Percentiles rank a stretch among this genome's conserved stretches.
Conservation (phyloP, 2,797 vertebrate genomes). For the Spheniscus humboldti region DNA sequence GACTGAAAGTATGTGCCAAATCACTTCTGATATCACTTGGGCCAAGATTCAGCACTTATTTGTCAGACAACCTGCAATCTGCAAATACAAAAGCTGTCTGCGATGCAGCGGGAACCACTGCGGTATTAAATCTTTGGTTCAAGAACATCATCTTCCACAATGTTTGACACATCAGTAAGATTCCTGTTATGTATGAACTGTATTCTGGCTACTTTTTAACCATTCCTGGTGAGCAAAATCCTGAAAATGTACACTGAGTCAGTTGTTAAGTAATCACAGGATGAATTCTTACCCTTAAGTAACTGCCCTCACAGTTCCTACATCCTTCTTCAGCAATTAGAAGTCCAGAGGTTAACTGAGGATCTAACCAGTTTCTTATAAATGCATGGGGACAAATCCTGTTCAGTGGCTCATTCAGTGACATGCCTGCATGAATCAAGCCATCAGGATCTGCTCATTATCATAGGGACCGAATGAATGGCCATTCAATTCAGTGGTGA, state of each 20-base stretch:
- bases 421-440: background rate
- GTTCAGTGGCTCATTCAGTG: background rate
- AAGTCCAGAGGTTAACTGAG: conserved; percentile 20
- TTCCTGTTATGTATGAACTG: background rate
- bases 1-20: background rate
- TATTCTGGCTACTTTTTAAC: conserved; percentile 54
- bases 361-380: background rate
- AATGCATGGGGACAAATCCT: background rate
- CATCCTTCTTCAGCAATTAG: background rate
- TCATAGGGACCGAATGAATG: background rate
- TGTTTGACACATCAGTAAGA: conserved; percentile 21
- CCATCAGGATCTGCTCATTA: background rate
- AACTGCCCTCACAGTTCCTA: background rate
- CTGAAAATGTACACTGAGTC: background rate
- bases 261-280: background rate
- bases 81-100: background rate
- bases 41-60: background rate
- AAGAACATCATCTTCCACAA: background rate
- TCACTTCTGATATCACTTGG: background rate
- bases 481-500: background rate
- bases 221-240: background rate
- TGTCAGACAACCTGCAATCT: background rate
- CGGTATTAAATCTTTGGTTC: background rate
- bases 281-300: background rate
- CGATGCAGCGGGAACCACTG: background rate